A percentile compares a stretch with the other conserved stretches of the same genome.
These are phyloP conservation scores for Eucera pruinosa DNA, from an alignment of 2,888 invertebrate species.

Conservation along the genomic window DNA sequence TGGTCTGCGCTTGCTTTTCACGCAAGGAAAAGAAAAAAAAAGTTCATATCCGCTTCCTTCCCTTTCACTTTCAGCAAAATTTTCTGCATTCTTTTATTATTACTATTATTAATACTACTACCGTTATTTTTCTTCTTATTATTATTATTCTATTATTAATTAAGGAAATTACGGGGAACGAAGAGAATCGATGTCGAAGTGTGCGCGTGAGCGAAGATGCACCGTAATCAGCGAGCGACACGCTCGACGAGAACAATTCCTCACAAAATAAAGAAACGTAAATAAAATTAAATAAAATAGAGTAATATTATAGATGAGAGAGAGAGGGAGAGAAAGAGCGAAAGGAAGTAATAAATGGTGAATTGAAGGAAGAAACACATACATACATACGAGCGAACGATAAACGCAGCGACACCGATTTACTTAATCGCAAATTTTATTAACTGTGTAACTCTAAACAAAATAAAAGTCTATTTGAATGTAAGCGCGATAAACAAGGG, in stretches of 20 bases:
- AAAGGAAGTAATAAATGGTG: constrained; percentile 32
- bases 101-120: constrained; percentile 21
- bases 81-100: constrained; percentile 26
- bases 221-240: constrained; percentile 57
- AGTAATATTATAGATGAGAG: constrained; percentile 55
- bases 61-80: constrained; percentile 44
- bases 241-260: constrained; percentile 76
- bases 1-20: constrained; percentile 1
- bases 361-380: constrained; percentile 49
- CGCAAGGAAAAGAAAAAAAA: neutral
- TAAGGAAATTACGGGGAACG: constrained; percentile 44
- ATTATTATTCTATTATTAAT: constrained; percentile 34
- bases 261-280: constrained; percentile 68
- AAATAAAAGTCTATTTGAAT: constrained; percentile 81
- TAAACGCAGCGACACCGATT: constrained; percentile 63
- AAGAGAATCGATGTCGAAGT: constrained; percentile 39
- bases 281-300: constrained; percentile 42
- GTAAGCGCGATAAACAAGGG: constrained; percentile 78
- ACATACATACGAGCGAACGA: constrained; percentile 56
- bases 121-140: constrained; percentile 26
- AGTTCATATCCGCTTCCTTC: constrained; percentile 41
- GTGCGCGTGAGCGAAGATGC: constrained; percentile 61
- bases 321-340: constrained; percentile 22
- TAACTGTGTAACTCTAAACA: constrained; percentile 79
- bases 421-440: constrained; percentile 68